phyloP scores from a whole-genome alignment of 1,140 invertebrate genomes.

The Metaphire vulgaris region DNA sequence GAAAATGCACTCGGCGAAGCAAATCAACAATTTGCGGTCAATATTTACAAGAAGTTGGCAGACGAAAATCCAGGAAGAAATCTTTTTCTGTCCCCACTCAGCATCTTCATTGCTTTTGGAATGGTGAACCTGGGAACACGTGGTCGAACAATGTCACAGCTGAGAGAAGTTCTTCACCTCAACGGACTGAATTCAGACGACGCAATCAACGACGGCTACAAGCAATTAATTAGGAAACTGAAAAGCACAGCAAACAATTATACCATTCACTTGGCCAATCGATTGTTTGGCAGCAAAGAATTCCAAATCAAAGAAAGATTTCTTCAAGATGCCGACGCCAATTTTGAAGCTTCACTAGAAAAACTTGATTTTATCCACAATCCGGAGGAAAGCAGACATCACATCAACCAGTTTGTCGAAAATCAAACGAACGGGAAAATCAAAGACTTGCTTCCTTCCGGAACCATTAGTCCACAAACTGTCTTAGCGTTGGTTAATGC shows the following conservation, averaged over 20 bases:
- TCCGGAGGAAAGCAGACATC: not conserved
- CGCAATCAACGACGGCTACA: not conserved
- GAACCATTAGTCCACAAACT: not conserved
- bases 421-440: not conserved
- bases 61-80: not conserved
- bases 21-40: not conserved
- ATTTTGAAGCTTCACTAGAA: not conserved
- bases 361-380: not conserved
- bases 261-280: not conserved
- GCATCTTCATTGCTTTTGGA: not conserved
- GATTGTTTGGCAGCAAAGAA: not conserved
- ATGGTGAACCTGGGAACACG: slow-evolving; percentile 4
- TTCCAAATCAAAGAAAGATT: not conserved
- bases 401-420: not conserved
- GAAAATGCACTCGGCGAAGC: too few relatives aligned
- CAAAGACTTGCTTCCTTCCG: not conserved
- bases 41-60: not conserved
- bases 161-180: not conserved
- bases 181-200: not conserved
- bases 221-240: not conserved
- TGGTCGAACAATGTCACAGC: not conserved
- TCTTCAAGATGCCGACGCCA: not conserved
- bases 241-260: not conserved
- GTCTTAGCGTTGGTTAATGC: not conserved
- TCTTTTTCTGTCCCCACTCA: slow-evolving; percentile 11